phyloP scores from a whole-genome alignment of 2,113 vertebrate genomes.

The Prunella fulvescens region DNA sequence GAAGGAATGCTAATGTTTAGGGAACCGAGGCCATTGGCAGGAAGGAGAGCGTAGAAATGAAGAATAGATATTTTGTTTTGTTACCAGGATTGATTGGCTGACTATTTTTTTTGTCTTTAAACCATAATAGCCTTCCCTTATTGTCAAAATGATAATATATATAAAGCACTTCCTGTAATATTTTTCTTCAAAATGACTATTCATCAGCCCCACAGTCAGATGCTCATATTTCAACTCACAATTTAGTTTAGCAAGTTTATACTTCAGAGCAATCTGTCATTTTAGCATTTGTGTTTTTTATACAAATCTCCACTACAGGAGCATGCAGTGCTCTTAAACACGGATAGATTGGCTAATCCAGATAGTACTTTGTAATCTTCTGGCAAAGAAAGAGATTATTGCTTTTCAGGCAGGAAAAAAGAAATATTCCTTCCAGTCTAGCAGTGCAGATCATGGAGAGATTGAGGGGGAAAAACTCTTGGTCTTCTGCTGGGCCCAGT shows the following conservation, averaged over 20 bases:
- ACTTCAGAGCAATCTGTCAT: constrained; percentile 51
- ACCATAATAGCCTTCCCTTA: constrained; percentile 60
- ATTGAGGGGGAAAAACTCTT: not conserved
- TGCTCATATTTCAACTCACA: constrained; percentile 58
- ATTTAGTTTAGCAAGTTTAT: constrained; percentile 63
- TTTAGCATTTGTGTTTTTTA: constrained; percentile 35
- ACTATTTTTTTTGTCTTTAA: constrained; percentile 53
- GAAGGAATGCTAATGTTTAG: constrained; percentile 58
- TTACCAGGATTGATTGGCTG: constrained; percentile 59
- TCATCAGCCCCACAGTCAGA: constrained; percentile 39
- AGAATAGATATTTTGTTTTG: constrained; percentile 53
- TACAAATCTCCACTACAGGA: constrained; percentile 21
- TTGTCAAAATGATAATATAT: constrained; percentile 66
- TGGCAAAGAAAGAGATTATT: constrained; percentile 1
- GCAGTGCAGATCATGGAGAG: not conserved
- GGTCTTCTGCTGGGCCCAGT: not conserved
- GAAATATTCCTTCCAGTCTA: not conserved
- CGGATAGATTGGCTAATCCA: constrained; percentile 30
- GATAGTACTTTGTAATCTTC: constrained; percentile 26
- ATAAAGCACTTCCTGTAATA: constrained; percentile 63
- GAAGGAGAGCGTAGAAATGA: constrained; percentile 21
- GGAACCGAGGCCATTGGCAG: constrained; percentile 16
- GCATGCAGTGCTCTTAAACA: not conserved
- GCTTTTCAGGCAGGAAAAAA: not conserved
- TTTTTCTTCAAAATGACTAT: constrained; percentile 59